phyloP scores from a whole-genome alignment of 2,888 invertebrate genomes.

The Hirtodrosophila trivittata region DNA sequence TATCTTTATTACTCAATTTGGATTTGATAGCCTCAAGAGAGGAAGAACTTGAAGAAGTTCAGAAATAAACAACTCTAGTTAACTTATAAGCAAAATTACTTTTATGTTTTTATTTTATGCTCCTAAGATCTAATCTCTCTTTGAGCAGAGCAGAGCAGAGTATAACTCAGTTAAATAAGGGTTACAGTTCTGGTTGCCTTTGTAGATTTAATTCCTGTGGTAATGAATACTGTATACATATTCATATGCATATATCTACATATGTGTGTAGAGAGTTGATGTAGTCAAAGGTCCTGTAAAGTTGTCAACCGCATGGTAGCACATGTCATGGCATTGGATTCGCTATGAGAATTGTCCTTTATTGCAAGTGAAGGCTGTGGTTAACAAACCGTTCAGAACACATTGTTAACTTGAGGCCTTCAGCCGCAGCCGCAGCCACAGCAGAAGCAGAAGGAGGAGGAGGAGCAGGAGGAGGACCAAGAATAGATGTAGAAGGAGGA shows the following conservation, averaged over 20 bases:
- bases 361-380: constrained; percentile 27
- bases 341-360: constrained; percentile 15
- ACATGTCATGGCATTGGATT: constrained; percentile 25
- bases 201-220: not conserved
- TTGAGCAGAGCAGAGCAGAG: too few species aligned
- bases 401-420: constrained; percentile 20
- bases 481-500: not conserved
- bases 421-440: not conserved
- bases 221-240: not conserved
- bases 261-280: not conserved
- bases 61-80: too few species aligned
- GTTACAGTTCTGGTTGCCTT: too few species aligned
- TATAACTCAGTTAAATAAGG: too few species aligned
- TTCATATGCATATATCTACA: not conserved
- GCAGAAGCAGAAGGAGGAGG: not conserved
- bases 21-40: too few species aligned
- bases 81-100: too few species aligned
- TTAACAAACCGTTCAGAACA: constrained; percentile 17
- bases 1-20: too few species aligned
- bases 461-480: not conserved
- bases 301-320: constrained; percentile 15
- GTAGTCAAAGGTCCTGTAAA: constrained; percentile 5
- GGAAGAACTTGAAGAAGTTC: too few species aligned
- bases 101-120: too few species aligned
- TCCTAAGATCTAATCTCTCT: too few species aligned